Conservation (phyloP, 2,888 invertebrate genomes). For the Disparrhopalites patrizii region DNA sequence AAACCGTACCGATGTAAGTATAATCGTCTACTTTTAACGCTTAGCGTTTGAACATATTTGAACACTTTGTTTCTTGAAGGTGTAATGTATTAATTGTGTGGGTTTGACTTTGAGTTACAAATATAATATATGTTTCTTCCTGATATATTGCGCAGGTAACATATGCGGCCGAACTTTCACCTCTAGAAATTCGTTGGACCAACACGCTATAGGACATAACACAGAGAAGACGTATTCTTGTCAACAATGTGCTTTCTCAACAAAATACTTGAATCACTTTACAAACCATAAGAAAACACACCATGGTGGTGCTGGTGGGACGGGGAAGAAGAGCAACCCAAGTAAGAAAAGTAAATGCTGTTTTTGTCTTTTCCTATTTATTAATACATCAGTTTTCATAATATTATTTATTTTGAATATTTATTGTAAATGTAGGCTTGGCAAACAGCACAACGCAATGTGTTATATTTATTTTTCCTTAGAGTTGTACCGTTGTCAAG, state of each 20-base stretch:
- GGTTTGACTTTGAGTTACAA: too few relatives aligned
- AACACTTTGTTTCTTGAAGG: too few relatives aligned
- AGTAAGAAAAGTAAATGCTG: constrained; percentile 15
- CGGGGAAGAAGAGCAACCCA: constrained; percentile 13
- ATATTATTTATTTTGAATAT: too few relatives aligned
- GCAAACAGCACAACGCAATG: too few relatives aligned
- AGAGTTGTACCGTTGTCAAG: constrained; percentile 55
- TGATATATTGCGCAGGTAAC: neutral
- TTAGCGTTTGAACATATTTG: too few relatives aligned
- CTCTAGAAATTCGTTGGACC: constrained; percentile 51
- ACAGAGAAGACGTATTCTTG: constrained; percentile 60
- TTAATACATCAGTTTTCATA: too few relatives aligned
- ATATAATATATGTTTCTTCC: neutral
- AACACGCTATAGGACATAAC: constrained; percentile 59
- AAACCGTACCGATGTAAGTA: constrained; percentile 44
- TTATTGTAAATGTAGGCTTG: too few relatives aligned
- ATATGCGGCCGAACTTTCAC: constrained; percentile 17
- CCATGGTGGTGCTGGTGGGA: constrained; percentile 52
- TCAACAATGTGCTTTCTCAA: constrained; percentile 65
- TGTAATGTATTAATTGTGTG: too few relatives aligned
- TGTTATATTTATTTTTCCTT: too few relatives aligned
- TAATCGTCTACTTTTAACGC: neutral
- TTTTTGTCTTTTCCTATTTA: constrained; percentile 16
- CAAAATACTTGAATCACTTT: constrained; percentile 64
- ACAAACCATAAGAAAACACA: constrained; percentile 64